Percentiles rank a stretch among this genome's conserved stretches.
Evolutionary conservation across 2,113 vertebrate species (phyloP).

Genomic region (Cinclus mexicanus): DNA sequence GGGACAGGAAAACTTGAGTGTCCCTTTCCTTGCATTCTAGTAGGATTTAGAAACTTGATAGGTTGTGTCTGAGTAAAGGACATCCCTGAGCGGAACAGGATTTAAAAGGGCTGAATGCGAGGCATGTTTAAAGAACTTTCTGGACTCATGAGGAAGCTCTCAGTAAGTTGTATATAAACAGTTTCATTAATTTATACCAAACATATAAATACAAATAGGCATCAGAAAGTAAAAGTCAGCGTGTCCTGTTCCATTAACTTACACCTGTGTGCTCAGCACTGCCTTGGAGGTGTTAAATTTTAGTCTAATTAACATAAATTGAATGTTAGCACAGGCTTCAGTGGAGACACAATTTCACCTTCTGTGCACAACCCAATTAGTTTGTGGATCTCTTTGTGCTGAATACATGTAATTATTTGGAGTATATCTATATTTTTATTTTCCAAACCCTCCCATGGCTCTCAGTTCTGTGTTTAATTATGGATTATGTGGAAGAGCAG

Average conservation of each 20-base stretch:
- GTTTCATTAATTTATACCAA: not conserved
- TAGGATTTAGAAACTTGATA: not conserved
- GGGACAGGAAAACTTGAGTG: fast-evolving
- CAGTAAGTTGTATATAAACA: not conserved
- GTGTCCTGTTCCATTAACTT: not conserved
- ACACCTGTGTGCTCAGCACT: not conserved
- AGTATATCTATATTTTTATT: constrained; percentile 46
- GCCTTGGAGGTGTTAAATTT: not conserved
- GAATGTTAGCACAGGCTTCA: not conserved
- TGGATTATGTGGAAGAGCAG: constrained; percentile 17
- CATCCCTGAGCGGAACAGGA: not conserved
- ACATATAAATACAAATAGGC: not conserved
- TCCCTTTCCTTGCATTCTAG: fast-evolving
- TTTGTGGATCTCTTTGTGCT: constrained; percentile 9
- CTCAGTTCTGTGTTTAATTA: constrained; percentile 36
- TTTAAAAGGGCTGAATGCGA: not conserved
- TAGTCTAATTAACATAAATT: constrained; percentile 35
- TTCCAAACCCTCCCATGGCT: constrained; percentile 1
- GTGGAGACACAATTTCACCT: not conserved
- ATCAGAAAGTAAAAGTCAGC: not conserved
- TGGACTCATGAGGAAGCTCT: not conserved
- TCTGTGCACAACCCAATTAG: not conserved
- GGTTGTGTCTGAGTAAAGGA: not conserved
- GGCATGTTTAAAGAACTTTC: not conserved
- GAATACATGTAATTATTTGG: not conserved